Percentiles rank a stretch among this genome's conserved stretches.
Evolutionary conservation across 2,113 vertebrate genomes (phyloP).

Genomic region (Pholis gunnellus): DNA sequence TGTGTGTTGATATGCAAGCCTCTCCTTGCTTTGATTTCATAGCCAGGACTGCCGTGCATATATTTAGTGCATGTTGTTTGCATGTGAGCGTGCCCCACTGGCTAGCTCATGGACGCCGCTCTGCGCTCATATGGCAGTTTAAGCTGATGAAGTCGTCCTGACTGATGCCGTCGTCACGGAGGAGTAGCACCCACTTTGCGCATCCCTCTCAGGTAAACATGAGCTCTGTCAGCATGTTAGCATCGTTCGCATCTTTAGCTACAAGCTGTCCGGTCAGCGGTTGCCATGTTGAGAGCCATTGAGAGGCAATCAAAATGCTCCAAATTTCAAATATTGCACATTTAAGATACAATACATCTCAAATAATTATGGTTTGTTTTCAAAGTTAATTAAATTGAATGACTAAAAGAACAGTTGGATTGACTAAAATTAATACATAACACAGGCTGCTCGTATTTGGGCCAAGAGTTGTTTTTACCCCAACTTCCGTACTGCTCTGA

Average conservation of each 20-base stretch:
- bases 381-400: neutral
- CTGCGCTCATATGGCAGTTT: too few relatives aligned
- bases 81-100: too few relatives aligned
- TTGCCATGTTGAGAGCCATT: neutral
- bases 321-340: neutral
- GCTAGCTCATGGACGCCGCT: too few relatives aligned
- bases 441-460: neutral
- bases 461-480: neutral
- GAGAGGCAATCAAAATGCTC: neutral
- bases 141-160: too few relatives aligned
- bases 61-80: too few relatives aligned
- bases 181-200: too few relatives aligned
- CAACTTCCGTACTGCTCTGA: constrained; percentile 2
- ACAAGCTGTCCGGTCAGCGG: neutral
- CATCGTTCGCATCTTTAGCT: too few relatives aligned
- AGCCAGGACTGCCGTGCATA: too few relatives aligned
- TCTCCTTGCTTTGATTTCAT: too few relatives aligned
- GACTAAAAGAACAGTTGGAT: too few relatives aligned
- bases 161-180: too few relatives aligned
- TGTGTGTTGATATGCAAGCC: too few relatives aligned
- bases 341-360: neutral
- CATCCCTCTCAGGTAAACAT: neutral
- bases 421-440: constrained; percentile 1
- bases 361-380: constrained; percentile 10
- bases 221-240: neutral